These are phyloP conservation scores for Lycocerus yunnanus DNA, from an alignment of 2,888 invertebrate species.

Conservation along the genomic window DNA sequence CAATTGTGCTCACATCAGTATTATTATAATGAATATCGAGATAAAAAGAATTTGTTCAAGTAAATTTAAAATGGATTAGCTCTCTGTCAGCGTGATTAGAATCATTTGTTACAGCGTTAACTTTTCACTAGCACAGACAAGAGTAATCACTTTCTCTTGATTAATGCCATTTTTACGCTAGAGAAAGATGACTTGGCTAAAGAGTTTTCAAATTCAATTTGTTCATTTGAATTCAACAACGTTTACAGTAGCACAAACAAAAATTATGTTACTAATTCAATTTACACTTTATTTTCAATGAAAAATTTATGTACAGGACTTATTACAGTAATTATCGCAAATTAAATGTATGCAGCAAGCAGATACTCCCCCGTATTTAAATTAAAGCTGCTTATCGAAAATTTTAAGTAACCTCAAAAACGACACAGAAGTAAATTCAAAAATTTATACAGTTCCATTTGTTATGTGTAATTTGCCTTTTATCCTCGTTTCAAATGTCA, in stretches of 20 bases:
- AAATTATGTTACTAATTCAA: not conserved
- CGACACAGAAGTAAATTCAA: not conserved
- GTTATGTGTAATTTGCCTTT: not conserved
- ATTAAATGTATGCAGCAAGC: too few species aligned
- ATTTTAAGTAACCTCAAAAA: not conserved
- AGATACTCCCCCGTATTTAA: too few species aligned
- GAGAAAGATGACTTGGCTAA: not conserved
- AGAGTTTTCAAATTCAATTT: not conserved
- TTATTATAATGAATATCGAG: not conserved
- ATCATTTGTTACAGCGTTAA: conserved; percentile 28
- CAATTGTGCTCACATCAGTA: not conserved
- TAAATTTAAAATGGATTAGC: conserved; percentile 24
- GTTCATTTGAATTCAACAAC: not conserved
- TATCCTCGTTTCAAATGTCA: not conserved
- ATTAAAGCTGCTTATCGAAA: too few species aligned
- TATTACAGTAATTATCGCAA: too few species aligned
- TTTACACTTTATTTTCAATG: not conserved
- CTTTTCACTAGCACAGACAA: conserved; percentile 25
- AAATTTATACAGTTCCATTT: not conserved
- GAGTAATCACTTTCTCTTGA: conserved; percentile 22
- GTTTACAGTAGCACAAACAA: not conserved
- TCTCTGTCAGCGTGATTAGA: conserved; percentile 21
- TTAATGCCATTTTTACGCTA: conserved; percentile 19
- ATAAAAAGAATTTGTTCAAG: conserved; percentile 2
- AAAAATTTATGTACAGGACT: not conserved